A percentile compares a stretch with the other conserved stretches of the same genome.
Evolutionary conservation across 2,888 invertebrate species (phyloP).

Genomic region (Rugalucina vietnamica): DNA sequence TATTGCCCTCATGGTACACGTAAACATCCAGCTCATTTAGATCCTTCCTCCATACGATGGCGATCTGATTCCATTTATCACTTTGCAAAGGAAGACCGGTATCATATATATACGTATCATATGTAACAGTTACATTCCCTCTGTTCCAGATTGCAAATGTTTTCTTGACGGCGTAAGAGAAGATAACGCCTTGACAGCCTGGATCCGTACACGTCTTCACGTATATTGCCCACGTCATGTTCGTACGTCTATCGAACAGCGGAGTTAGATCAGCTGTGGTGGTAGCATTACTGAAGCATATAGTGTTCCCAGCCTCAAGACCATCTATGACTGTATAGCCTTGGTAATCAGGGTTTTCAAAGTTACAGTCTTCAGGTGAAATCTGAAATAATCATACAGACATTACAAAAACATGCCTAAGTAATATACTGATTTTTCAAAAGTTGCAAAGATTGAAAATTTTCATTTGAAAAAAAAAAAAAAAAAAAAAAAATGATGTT

Average conservation of each 20-base stretch:
- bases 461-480: no score
- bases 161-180: conserved; percentile 36
- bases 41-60: conserved; percentile 25
- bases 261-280: neutral
- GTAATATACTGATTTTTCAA: no score
- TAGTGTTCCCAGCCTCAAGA: neutral
- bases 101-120: conserved; percentile 25
- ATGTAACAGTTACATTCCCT: conserved; percentile 33
- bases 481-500: no score
- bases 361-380: neutral
- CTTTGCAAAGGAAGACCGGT: conserved; percentile 31
- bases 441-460: no score
- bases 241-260: neutral
- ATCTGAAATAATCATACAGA: neutral
- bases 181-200: conserved; percentile 40
- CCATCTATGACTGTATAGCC: neutral
- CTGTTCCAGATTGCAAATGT: conserved; percentile 46
- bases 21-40: conserved; percentile 16
- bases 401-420: no score
- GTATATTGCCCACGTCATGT: conserved; percentile 45
- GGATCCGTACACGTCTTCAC: conserved; percentile 42
- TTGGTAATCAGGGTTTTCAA: neutral
- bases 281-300: neutral
- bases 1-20: neutral
- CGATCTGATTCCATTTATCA: conserved; percentile 47